Evolutionary conservation across 2,888 invertebrate species (phyloP), one percentile per base, ranked within the genome.

Genomic region (Phyllotreta striolata): DNA sequence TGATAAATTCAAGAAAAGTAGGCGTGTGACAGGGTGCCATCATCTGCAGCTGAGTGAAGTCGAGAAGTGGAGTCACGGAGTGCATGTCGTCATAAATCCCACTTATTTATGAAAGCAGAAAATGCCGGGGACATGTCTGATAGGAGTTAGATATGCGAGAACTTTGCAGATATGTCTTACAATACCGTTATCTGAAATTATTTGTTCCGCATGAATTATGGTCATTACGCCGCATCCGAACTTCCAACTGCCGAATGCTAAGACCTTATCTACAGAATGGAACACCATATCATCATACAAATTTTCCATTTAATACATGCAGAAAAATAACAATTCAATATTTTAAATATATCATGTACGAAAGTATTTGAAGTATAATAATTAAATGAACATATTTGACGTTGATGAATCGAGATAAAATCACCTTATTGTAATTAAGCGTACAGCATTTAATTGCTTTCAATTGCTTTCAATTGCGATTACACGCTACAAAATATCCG

Each of bases 51-150:
- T 51, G 70, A 70, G 74, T 69, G 72, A 76, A 75, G 73, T 70
- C 72, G 73, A 72, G 73, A 73, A 76, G 73, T 73, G 71, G 70
- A 78, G 79, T 80, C 79, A 80, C 80, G 79, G 73, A 79, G 79
- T 78, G 78, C 78, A 78, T 77, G 79, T 78, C 77, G 77, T 76
- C 73, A 80, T 81, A 81, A 80, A 81, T 81, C 78, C 78, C 73
- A 75, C 78, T 80, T 81, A 80, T 80, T 80, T 79, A 80, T 79
- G 78, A 79, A 79, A 77, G 78, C 74, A 75, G 76, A 77, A 76
- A 78, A 76, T 73, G 72, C 73, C 66, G 73, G 72, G 72, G 76
- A 76, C 76, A 75, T 72, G 74, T 75, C 74, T 73, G 76, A 76
- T 76, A 73, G 70, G 69, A 67, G 64, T 66, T 66, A 70, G 73